Percentiles rank a stretch among this genome's conserved stretches.
These are phyloP conservation scores for Drosophila fulvimacula DNA, from an alignment of 2,888 invertebrate genomes.

Conservation along the genomic window DNA sequence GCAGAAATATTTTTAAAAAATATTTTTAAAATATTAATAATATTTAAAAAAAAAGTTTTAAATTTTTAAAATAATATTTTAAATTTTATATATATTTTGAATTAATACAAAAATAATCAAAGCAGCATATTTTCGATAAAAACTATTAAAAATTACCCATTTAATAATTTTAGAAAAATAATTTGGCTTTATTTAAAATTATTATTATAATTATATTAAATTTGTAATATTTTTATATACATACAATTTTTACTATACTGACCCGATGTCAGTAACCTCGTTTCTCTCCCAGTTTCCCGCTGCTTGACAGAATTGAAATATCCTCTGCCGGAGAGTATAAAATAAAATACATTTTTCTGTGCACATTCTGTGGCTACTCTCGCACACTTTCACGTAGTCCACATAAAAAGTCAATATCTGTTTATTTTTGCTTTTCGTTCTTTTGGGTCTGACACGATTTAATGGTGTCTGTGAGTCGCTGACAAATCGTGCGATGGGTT, in stretches of 20 bases:
- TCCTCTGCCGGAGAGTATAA: background rate
- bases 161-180: no score
- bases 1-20: no score
- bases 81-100: no score
- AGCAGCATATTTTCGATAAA: no score
- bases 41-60: no score
- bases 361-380: slow-evolving; percentile 21
- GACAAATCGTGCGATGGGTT: slow-evolving; percentile 69
- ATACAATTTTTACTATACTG: background rate
- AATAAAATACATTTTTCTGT: background rate
- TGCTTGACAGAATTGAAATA: background rate
- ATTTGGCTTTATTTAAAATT: no score
- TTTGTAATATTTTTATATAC: no score
- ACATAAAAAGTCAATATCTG: slow-evolving; percentile 77
- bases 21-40: no score
- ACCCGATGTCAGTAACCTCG: background rate
- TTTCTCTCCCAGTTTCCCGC: background rate
- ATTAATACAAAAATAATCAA: no score
- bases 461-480: slow-evolving; percentile 60
- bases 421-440: slow-evolving; percentile 11
- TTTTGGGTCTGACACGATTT: slow-evolving; percentile 58
- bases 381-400: slow-evolving; percentile 63
- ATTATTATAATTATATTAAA: no score
- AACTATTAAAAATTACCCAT: no score
- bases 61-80: no score